Evolutionary conservation across 2,888 invertebrate genomes (phyloP), one percentile per base, ranked within the genome.

Genomic region (Limnephilus rhombicus): DNA sequence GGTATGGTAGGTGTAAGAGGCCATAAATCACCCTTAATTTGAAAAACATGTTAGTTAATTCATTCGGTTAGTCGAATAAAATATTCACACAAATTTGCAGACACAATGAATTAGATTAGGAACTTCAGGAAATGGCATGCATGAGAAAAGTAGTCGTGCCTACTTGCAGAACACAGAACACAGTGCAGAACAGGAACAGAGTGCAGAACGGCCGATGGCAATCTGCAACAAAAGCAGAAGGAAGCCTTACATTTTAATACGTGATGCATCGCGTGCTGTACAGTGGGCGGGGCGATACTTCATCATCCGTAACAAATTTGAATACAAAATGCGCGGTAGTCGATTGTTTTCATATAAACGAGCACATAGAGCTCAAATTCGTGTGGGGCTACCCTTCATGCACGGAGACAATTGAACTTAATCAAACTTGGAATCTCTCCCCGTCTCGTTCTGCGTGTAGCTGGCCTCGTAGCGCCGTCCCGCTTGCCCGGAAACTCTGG

Each of bases 261-360:
- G 45, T 85, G 53, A 49, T 49, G 86, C 91, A 85, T 90, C 53
- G 81, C 90, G 37, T 85, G 34, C 45, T 37, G 53, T n/a, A 85
- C 68, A 68, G n/a, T 81, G 92, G 81, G 91, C 80, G 91, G 45
- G 53, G 29, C 34, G 15, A 49, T 45, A 45, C 41, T 91, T 81
- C 53, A 53, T 88, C 91, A 87, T 80, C 91, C 91, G 91, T 37
- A 80, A 90, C 81, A 37, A 91, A 93, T 93, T 93, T 93, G 92
- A 92, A 91, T 91, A 87, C 85, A 80, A 82, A 90, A 83, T 86
- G 90, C 87, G 85, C 93, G 93, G 93, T 93, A 93, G 93, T 93
- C 93, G 90, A 88, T 86, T 37, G 68, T 82, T 89, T 53, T 89
- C 80, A 83, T 31, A 87, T 90, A 49, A 85, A 87, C 89, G 41